Evolutionary conservation across 1,140 invertebrate genomes (phyloP).

Genomic region (Pissodes strobi): DNA sequence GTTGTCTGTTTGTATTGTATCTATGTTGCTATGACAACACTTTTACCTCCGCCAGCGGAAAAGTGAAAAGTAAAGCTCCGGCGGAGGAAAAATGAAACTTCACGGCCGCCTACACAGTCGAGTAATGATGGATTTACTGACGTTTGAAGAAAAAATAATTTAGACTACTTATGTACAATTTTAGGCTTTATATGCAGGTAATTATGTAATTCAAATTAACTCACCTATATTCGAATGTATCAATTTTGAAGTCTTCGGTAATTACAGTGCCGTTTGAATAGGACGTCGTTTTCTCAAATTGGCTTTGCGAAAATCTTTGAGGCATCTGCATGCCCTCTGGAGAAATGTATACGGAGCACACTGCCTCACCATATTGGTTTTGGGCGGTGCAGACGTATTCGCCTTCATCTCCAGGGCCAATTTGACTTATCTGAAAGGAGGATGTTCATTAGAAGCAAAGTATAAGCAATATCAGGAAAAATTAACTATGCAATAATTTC

Average conservation of each 20-base stretch:
- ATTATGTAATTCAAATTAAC: neutral
- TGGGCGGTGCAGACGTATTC: conserved; percentile 93
- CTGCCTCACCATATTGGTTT: conserved; percentile 92
- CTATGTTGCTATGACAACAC: too few relatives aligned
- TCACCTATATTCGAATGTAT: conserved; percentile 86
- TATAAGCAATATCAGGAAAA: too few relatives aligned
- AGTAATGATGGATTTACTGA: too few relatives aligned
- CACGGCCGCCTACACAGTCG: too few relatives aligned
- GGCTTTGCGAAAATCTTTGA: conserved; percentile 60
- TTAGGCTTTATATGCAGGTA: too few relatives aligned
- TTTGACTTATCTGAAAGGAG: conserved; percentile 77
- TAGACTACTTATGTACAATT: too few relatives aligned
- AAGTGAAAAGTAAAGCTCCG: too few relatives aligned
- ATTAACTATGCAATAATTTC: too few relatives aligned
- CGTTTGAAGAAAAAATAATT: too few relatives aligned
- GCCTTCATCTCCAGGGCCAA: conserved; percentile 92
- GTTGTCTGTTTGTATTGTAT: too few relatives aligned
- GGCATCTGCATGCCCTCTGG: conserved; percentile 81
- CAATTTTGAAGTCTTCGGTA: conserved; percentile 81
- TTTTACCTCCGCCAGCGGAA: too few relatives aligned
- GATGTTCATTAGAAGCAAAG: neutral
- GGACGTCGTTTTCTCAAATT: conserved; percentile 62
- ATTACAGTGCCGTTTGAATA: conserved; percentile 73
- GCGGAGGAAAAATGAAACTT: too few relatives aligned
- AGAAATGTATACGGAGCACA: conserved; percentile 93